Evolutionary conservation across 2,797 vertebrate genomes (phyloP).

Genomic region (Hafferia zeledoni): DNA sequence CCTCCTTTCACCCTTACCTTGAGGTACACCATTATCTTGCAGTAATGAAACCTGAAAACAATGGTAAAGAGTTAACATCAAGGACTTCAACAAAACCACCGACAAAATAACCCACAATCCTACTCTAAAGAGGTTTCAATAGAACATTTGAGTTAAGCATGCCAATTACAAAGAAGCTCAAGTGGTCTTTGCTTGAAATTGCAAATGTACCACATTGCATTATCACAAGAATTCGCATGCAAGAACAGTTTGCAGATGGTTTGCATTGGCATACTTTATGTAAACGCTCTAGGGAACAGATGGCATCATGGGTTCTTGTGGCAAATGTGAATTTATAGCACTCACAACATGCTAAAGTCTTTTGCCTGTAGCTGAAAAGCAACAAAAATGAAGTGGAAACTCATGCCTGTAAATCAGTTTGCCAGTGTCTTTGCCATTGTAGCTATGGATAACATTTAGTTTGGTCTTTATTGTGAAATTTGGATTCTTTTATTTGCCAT

Average conservation of each 20-base stretch:
- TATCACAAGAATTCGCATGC: conserved; percentile 61
- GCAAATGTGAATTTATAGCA: conserved; percentile 74
- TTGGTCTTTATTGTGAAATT: conserved; percentile 13
- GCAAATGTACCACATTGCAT: conserved; percentile 66
- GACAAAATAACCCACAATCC: background rate
- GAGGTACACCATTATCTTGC: conserved; percentile 3
- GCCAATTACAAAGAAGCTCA: conserved; percentile 69
- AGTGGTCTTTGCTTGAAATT: conserved; percentile 74
- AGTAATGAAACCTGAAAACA: conserved; percentile 15
- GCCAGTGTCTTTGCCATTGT: conserved; percentile 24
- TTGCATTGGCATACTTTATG: conserved; percentile 73
- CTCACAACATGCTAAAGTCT: conserved; percentile 55
- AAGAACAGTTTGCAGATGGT: conserved; percentile 74
- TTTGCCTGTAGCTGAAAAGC: conserved; percentile 68
- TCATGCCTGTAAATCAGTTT: conserved; percentile 55
- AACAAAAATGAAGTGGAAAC: conserved; percentile 44
- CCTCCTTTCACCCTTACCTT: background rate
- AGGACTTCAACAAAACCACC: conserved; percentile 18
- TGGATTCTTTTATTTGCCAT: conserved; percentile 32
- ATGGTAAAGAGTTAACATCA: conserved; percentile 37
- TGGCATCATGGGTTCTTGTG: conserved; percentile 69
- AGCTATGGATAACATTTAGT: conserved; percentile 44
- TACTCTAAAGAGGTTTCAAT: conserved; percentile 56
- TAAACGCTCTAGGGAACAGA: conserved; percentile 76
- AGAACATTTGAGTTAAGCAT: conserved; percentile 66